Evolutionary conservation across 2,113 vertebrate species (phyloP), one percentile per base, ranked within the genome.

Genomic region (Kryptolebias marmoratus): DNA sequence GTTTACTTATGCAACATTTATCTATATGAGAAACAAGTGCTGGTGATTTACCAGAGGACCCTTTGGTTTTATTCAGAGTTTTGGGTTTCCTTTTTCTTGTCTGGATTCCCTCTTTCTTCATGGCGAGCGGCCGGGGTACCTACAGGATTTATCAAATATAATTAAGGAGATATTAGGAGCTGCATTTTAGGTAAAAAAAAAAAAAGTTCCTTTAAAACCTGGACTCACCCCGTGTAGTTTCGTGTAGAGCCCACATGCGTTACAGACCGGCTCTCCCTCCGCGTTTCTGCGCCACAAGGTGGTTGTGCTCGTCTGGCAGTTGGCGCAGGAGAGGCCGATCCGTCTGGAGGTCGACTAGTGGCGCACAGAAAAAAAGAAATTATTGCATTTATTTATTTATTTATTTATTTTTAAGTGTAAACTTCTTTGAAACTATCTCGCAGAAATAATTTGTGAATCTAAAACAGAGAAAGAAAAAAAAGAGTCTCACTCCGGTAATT

Each of bases 21-120:
- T 10, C 5, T 13, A 15, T 14, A 2, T 61, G 6, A 59, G 1
- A 1, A 57, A n/a, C 47, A 52, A 2, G 39, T 1, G 7, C 11
- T 31, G 52, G 4, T 2, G 10, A 63, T 84, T 83, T 93, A 99
- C 98, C 95, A 75, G 97, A 98, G 78, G 96, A 96, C 68, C 95
- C 82, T 79, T 99, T 99, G 49, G 94, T 92, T 93, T 99, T 99
- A 92, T 95, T 97, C 89, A 97, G 86, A 76, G 97, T 97, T 94
- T 99, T 99, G n/a, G 98, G 98, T 94, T 99, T 99, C 93, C 98
- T 88, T 92, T 99, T 99, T 87, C 98, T 95, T 0, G 98, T 99
- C 93, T 99, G 98, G 93, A 99, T 99, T 75, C 98, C 97, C 88
- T 99, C 98, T 93, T 99, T 99, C 92, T 99, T 99, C 98, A 99